Conservation (phyloP, 2,113 vertebrate species). For the Mesembrinibis cayennensis region DNA sequence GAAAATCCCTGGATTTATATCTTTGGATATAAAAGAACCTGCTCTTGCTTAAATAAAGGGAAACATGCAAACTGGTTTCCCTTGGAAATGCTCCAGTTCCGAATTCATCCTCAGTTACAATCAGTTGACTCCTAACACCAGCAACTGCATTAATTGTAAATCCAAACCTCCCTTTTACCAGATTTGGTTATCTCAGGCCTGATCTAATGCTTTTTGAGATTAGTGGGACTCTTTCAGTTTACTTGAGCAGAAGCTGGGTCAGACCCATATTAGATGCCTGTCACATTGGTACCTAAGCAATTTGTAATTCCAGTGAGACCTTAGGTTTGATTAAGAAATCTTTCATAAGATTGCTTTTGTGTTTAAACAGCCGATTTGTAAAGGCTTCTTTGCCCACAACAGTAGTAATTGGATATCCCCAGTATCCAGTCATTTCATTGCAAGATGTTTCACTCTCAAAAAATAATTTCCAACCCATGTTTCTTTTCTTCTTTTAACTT, state of each 20-base stretch:
- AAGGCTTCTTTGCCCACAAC: background rate
- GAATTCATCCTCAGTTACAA: background rate
- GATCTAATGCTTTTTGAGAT: background rate
- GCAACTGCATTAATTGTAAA: background rate
- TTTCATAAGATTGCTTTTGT: background rate
- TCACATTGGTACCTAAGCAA: background rate
- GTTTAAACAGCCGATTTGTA: background rate
- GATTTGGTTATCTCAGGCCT: background rate
- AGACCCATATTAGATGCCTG: background rate
- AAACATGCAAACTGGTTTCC: background rate
- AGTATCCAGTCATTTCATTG: background rate
- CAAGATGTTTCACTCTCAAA: background rate
- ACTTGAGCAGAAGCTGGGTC: background rate
- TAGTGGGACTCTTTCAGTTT: background rate
- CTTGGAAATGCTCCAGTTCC: background rate
- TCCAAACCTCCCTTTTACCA: background rate
- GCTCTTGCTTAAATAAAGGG: background rate
- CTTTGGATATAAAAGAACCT: background rate
- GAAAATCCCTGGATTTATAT: background rate
- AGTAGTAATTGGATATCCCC: background rate
- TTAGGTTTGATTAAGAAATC: slow-evolving; percentile 13
- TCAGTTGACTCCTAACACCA: background rate
- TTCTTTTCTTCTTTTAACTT: slow-evolving; percentile 50
- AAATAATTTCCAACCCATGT: slow-evolving; percentile 22
- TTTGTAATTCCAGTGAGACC: background rate